phyloP scores from a whole-genome alignment of 2,797 vertebrate species.

The Gephyroberyx darwinii region DNA sequence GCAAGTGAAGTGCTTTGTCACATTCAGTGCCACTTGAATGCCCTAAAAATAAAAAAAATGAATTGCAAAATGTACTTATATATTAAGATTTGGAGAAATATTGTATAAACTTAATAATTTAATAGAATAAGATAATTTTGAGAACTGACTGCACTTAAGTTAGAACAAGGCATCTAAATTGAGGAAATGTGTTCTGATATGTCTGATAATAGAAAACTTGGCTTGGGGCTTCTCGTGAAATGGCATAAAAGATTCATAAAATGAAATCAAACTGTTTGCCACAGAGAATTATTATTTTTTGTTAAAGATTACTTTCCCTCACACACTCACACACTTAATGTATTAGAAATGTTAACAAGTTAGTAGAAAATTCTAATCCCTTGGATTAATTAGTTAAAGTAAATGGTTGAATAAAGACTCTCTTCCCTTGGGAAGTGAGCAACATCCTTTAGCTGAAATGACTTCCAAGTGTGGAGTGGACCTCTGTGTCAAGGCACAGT shows the following conservation, averaged over 20 bases:
- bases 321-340: not conserved
- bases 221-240: not conserved
- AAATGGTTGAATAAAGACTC: constrained; percentile 66
- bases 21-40: constrained; percentile 41
- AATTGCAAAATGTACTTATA: not conserved
- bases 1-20: constrained; percentile 8
- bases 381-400: constrained; percentile 50
- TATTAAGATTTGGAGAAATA: constrained; percentile 15
- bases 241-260: constrained; percentile 6
- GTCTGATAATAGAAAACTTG: not conserved
- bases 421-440: constrained; percentile 28
- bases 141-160: not conserved
- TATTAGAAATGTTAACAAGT: constrained; percentile 39
- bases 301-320: too few species aligned
- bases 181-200: not conserved
- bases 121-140: not conserved
- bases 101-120: constrained; percentile 6
- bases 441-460: constrained; percentile 29
- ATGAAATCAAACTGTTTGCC: too few species aligned
- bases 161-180: constrained; percentile 4
- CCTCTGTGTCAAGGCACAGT: constrained; percentile 16
- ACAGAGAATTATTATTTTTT: too few species aligned
- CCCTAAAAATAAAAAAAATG: constrained; percentile 19
- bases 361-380: constrained; percentile 46
- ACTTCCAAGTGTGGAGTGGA: constrained; percentile 6